phyloP scores from a whole-genome alignment of 2,113 vertebrate species.

The Zosterops pallidus region DNA sequence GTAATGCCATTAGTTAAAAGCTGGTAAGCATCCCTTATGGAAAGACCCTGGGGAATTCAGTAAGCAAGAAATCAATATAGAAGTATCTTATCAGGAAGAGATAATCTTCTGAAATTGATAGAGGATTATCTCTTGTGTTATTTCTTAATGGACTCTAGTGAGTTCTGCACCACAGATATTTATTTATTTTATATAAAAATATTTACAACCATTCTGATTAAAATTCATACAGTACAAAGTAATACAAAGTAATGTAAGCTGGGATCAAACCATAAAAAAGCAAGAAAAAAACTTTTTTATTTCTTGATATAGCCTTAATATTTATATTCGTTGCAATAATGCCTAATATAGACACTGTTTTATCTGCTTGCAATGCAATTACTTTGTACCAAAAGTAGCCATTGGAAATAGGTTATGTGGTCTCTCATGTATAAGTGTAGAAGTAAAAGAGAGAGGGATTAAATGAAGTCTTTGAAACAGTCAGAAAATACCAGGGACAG shows the following conservation, averaged over 20 bases:
- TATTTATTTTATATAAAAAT: neutral
- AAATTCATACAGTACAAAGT: neutral
- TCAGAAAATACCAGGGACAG: neutral
- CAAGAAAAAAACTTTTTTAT: neutral
- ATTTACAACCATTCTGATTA: neutral
- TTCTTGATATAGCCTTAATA: neutral
- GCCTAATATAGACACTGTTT: neutral
- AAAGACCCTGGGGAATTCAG: neutral
- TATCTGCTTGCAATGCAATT: neutral
- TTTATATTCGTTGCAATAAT: neutral
- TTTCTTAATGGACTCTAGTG: neutral
- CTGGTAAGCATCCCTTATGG: neutral
- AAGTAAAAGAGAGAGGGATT: neutral
- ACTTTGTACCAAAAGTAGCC: neutral
- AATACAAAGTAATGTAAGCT: neutral
- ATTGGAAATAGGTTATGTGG: neutral
- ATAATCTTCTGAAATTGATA: constrained; percentile 1
- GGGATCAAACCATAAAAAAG: neutral
- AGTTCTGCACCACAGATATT: neutral
- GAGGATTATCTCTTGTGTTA: neutral
- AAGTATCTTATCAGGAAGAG: constrained; percentile 13
- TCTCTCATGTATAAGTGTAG: neutral
- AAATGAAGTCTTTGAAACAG: neutral
- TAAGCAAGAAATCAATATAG: constrained; percentile 27
- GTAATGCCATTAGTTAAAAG: constrained; percentile 25